These are phyloP conservation scores for Ctenodactylus gundi DNA, from an alignment of 2,113 vertebrate genomes.

Conservation along the genomic window DNA sequence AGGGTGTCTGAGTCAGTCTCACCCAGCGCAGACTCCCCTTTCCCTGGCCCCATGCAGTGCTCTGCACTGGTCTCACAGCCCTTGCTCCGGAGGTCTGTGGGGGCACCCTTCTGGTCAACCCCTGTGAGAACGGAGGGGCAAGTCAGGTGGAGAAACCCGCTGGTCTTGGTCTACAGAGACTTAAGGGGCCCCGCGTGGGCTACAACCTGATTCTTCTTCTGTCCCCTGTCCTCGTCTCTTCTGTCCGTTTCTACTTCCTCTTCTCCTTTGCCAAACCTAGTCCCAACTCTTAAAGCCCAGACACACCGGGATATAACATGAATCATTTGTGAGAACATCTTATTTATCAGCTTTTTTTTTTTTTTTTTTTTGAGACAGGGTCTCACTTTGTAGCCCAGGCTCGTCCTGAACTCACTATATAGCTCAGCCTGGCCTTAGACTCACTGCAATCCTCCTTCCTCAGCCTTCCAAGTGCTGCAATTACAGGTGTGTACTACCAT, in stretches of 20 bases:
- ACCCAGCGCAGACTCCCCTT: background rate
- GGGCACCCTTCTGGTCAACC: background rate
- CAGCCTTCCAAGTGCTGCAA: too few relatives aligned
- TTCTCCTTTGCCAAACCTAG: background rate
- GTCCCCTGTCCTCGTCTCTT: background rate
- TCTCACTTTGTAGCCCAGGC: too few relatives aligned
- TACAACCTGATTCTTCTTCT: background rate
- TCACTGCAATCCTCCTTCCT: too few relatives aligned
- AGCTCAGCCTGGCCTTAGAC: too few relatives aligned
- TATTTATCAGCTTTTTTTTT: too few relatives aligned
- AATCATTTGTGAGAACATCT: background rate
- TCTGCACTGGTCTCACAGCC: background rate
- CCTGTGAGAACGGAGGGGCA: background rate
- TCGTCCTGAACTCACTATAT: too few relatives aligned
- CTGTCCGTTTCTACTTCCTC: background rate
- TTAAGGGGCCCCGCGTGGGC: background rate
- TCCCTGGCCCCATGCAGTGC: background rate
- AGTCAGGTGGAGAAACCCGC: background rate
- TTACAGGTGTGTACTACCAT: too few relatives aligned
- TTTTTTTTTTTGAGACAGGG: too few relatives aligned
- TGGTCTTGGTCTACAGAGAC: background rate
- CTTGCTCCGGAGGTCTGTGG: background rate
- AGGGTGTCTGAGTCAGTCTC: background rate
- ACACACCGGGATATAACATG: background rate
- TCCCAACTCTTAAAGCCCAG: background rate